Evolutionary conservation across 2,113 vertebrate genomes (phyloP), one percentile per base, ranked within the genome.

Genomic region (Tachuris rubrigastra): DNA sequence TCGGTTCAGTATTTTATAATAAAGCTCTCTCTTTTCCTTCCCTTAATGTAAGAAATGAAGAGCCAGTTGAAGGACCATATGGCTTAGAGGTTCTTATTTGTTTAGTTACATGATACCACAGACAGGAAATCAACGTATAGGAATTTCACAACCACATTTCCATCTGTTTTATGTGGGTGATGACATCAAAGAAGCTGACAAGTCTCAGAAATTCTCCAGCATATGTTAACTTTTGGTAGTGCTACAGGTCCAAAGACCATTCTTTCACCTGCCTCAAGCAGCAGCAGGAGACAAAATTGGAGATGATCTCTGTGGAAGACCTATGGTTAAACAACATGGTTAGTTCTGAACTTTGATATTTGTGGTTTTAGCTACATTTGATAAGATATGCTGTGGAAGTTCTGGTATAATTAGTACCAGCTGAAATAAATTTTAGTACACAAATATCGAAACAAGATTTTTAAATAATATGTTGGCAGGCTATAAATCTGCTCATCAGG

Each of bases 151-250:
- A 78, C 73, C 88, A 55, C 91, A 94, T 85, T 94, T 91, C 93
- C 85, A 96, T 95, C 90, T 95, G 90, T 93, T 96, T 97, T 93
- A 95, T 83, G 90, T 95, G 94, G 92, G 83, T 94, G 90, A 96
- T 88, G 66, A 77, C 81, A 89, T 94, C 93, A 94, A 86, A 94
- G 85, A 77, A 94, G 46, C 58, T 95, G 92, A 94, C 95, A 95
- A 93, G 74, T 73, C 72, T 94, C 75, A 96, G 87, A 68, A 91
- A 81, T 93, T 14, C 79, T 96, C 68, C 89, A 95, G 47, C 90
- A 91, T 91, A 94, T 95, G 82, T 93, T 85, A 95, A 35, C 28
- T 88, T 94, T 84, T 90, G 68, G 76, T 93, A 94, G 39, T n/a
- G 39, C 28, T 94, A 7, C 44, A 80, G 75, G 72, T 79, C 78